phyloP scores from a whole-genome alignment of 1,140 invertebrate genomes.

The Stenopsyche tienmushanensis region DNA sequence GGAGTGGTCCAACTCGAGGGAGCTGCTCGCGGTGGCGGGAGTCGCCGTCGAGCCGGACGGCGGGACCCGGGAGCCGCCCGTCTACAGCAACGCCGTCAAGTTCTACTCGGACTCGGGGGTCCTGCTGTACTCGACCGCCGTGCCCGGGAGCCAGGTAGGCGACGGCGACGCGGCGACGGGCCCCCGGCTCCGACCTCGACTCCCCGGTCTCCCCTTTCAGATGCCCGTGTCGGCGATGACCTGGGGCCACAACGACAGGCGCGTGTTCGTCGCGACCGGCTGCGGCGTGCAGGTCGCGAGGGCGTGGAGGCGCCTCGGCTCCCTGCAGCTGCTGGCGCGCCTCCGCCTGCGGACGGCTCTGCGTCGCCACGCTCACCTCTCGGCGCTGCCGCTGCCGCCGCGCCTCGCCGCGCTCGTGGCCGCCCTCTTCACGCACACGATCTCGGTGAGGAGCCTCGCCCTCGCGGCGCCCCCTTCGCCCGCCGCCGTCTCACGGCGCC shows the following conservation, averaged over 20 bases:
- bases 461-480: no score
- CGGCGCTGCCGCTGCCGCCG: conserved; percentile 79
- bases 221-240: conserved; percentile 88
- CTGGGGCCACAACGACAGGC: conserved; percentile 96
- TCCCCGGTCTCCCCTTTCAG: no score
- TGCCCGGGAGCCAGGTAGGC: conserved; percentile 67
- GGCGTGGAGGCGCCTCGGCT: conserved; percentile 86
- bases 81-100: conserved; percentile 69
- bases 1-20: conserved; percentile 95
- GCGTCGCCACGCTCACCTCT: conserved; percentile 76
- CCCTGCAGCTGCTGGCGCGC: conserved; percentile 84
- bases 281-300: conserved; percentile 87
- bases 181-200: no score
- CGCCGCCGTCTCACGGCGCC: no score
- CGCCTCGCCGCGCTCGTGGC: conserved; percentile 80
- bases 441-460: conserved; percentile 82
- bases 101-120: conserved; percentile 78
- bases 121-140: conserved; percentile 71
- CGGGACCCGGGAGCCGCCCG: conserved; percentile 49
- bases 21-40: conserved; percentile 90
- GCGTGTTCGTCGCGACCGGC: conserved; percentile 91
- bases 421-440: conserved; percentile 93
- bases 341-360: conserved; percentile 64
- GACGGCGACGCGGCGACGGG: not conserved
- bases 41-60: conserved; percentile 50